Conservation (phyloP, 1,140 invertebrate genomes). For the Eulimnadia texana region DNA sequence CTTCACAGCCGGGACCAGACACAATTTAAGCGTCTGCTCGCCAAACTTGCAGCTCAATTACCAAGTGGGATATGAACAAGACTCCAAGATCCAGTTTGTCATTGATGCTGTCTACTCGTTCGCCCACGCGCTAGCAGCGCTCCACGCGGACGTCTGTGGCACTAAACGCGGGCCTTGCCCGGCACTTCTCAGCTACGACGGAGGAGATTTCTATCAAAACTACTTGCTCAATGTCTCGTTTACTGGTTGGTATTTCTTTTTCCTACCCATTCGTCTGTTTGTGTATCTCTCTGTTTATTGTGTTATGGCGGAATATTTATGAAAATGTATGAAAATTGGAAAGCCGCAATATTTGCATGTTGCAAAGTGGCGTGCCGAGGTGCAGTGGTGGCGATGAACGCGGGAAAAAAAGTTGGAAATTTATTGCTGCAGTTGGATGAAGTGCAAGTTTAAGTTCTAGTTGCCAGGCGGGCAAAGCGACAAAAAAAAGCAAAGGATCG, state of each 20-base stretch:
- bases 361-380: too few species aligned
- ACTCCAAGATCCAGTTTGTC: constrained; percentile 76
- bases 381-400: too few species aligned
- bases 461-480: too few species aligned
- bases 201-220: constrained; percentile 46
- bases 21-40: constrained; percentile 28
- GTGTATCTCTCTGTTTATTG: not conserved
- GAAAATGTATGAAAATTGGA: too few species aligned
- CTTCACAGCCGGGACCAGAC: not conserved
- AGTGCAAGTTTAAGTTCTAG: too few species aligned
- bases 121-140: constrained; percentile 54
- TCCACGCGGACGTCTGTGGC: constrained; percentile 40
- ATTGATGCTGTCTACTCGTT: constrained; percentile 78
- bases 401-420: too few species aligned
- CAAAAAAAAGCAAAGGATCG: too few species aligned
- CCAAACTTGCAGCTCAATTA: constrained; percentile 28
- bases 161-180: constrained; percentile 31
- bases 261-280: not conserved
- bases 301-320: not conserved
- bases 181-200: constrained; percentile 50
- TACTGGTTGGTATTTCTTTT: constrained; percentile 36
- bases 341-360: too few species aligned
- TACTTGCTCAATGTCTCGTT: constrained; percentile 54
- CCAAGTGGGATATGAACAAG: constrained; percentile 38
- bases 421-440: too few species aligned